Base-by-base conservation (phyloP, 2,113 vertebrate species). In the Himantopus leucocephalus region DNA sequence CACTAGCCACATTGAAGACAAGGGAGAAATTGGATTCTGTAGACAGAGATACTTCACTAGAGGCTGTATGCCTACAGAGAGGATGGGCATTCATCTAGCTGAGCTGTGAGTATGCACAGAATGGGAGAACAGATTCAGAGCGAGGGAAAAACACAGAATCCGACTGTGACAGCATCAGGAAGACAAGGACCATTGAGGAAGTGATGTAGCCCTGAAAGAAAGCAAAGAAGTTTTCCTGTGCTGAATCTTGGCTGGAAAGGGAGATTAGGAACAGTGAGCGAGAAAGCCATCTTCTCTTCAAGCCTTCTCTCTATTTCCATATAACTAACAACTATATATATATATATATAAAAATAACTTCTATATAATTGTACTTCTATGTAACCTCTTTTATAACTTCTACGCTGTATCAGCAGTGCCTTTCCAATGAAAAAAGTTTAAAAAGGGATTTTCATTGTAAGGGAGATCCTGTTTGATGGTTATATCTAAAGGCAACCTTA, bases 121-220 rank as follows among this genome's bases (percentile, higher is more conserved):
- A 55, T 0, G 0, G 75, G 63, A 84, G 41, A 94, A 92, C 91
- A 94, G 77, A 87, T 93, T 85, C 81, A 82, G 56, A 87, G 27
- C 7, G 34, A 91, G 41, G 37, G 59, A 50, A 90, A 94, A 70
- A 66, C 75, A 95, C 23, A 88, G 72, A 92, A 88, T 79, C n/a
- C 75, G 92, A 84, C 82, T 81, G 90, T 66, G 47, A 74, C 88
- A 95, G 88, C 72, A 92, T 90, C 55, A 80, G 75, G 86, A 85
- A 95, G 43, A 94, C 58, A 90, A 93, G 90, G 16, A 93, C 55
- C 72, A 71, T 8, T 73, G 75, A 93, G 63, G 55, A 93, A 92
- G 18, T 3, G 21, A 90, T 79, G 60, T 50, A 86, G 85, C 29
- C 48, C 48, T 88, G 71, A 85, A 93, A 84, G 50, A 80, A 84